Evolutionary conservation across 2,888 invertebrate species (phyloP).

Genomic region (Clitarchus hookeri): DNA sequence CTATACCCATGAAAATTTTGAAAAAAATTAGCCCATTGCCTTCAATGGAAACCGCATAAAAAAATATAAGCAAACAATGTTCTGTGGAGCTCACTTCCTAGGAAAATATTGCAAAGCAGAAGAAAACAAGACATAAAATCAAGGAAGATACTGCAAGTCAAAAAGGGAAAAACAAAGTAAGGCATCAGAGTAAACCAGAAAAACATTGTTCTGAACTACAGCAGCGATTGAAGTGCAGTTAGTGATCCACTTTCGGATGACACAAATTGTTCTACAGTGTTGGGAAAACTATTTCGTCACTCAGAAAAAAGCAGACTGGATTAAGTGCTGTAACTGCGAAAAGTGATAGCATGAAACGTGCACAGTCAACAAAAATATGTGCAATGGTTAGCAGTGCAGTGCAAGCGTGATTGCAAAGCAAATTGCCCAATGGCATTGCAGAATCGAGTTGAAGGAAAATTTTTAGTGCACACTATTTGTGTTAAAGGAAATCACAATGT

Average conservation of each 20-base stretch:
- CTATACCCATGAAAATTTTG: not conserved
- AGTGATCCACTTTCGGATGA: not conserved
- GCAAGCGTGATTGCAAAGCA: too few relatives aligned
- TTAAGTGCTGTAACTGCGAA: not conserved
- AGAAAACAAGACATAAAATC: not conserved
- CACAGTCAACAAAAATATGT: not conserved
- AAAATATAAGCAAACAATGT: not conserved
- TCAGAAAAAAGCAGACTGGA: not conserved
- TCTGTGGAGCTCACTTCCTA: not conserved
- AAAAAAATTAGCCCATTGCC: not conserved
- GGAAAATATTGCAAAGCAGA: not conserved
- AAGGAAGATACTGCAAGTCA: not conserved
- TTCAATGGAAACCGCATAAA: not conserved
- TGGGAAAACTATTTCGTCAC: not conserved
- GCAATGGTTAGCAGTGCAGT: too few relatives aligned
- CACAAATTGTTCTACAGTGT: not conserved
- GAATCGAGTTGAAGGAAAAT: too few relatives aligned
- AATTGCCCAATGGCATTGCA: too few relatives aligned
- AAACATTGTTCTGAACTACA: not conserved
- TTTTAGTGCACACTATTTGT: too few relatives aligned
- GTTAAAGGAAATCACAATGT: too few relatives aligned
- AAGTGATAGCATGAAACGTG: not conserved
- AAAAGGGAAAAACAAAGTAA: not conserved
- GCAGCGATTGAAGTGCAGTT: not conserved
- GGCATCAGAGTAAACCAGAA: not conserved